These are phyloP conservation scores for Triplophysa rosa DNA, from an alignment of 2,113 vertebrate species.

Conservation along the genomic window DNA sequence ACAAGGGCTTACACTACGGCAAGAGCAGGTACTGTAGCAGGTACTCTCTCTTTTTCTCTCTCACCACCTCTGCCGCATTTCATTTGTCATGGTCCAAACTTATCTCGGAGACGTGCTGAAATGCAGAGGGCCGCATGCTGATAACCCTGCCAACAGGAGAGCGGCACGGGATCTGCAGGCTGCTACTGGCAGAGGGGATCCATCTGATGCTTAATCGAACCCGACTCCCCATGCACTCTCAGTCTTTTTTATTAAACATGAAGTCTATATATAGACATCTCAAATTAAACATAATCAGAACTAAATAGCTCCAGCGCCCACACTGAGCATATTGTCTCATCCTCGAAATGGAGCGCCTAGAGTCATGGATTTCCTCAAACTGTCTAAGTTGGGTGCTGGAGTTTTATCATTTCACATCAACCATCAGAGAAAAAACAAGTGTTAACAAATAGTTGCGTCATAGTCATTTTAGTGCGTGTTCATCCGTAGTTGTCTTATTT, in stretches of 20 bases:
- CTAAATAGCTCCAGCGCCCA: conserved; percentile 13
- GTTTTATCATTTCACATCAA: conserved; percentile 23
- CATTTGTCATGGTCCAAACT: conserved; percentile 62
- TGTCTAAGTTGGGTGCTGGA: neutral
- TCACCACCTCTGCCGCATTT: conserved; percentile 55
- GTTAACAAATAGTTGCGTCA: neutral
- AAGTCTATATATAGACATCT: conserved; percentile 19
- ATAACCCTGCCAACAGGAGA: conserved; percentile 66
- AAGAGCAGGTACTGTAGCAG: conserved; percentile 28
- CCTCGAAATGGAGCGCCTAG: neutral
- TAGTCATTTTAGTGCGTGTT: neutral
- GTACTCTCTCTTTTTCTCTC: conserved; percentile 33
- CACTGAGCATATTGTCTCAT: neutral
- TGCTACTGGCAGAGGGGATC: conserved; percentile 54
- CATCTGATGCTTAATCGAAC: conserved; percentile 63
- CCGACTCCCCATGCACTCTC: conserved; percentile 41
- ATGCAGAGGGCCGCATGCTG: conserved; percentile 53
- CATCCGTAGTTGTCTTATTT: neutral
- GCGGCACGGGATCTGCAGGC: conserved; percentile 34
- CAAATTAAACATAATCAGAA: conserved; percentile 23
- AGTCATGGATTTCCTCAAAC: conserved; percentile 16
- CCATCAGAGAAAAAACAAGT: conserved; percentile 7
- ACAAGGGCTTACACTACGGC: conserved; percentile 40
- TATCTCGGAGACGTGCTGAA: conserved; percentile 52
- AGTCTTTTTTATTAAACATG: conserved; percentile 46